These are phyloP conservation scores for Lasioglossum lativentre DNA, from an alignment of 2,888 invertebrate species.

Conservation along the genomic window DNA sequence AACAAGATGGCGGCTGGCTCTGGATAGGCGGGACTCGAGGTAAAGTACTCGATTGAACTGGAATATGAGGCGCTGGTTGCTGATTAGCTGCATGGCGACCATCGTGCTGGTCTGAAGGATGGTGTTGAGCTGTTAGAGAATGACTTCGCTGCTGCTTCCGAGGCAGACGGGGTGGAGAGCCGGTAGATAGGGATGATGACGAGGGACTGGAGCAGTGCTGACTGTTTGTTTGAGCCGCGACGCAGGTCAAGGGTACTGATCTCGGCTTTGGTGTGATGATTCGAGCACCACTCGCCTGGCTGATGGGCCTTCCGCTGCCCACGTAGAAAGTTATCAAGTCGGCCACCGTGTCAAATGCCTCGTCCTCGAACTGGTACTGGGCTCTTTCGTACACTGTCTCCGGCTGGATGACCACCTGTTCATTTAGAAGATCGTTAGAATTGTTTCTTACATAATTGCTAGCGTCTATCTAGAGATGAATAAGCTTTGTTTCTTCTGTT, in stretches of 20 bases:
- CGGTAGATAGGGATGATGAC: slow-evolving; percentile 86
- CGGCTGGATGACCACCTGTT: slow-evolving; percentile 92
- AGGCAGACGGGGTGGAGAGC: slow-evolving; percentile 83
- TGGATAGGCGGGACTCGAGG: slow-evolving; percentile 81
- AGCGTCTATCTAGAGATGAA: no score
- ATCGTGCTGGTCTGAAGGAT: slow-evolving; percentile 61
- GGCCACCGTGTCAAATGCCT: slow-evolving; percentile 96
- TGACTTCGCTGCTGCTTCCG: slow-evolving; percentile 91
- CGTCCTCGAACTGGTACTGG: slow-evolving; percentile 97
- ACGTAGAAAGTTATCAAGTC: slow-evolving; percentile 97
- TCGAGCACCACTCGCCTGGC: slow-evolving; percentile 94
- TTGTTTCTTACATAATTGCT: not conserved
- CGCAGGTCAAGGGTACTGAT: slow-evolving; percentile 88
- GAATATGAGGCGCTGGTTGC: slow-evolving; percentile 61
- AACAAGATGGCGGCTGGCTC: slow-evolving; percentile 80
- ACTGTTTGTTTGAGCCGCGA: slow-evolving; percentile 69
- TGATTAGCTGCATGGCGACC: slow-evolving; percentile 48
- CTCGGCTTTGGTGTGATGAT: slow-evolving; percentile 95
- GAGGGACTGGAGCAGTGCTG: slow-evolving; percentile 85
- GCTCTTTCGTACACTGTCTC: slow-evolving; percentile 96
- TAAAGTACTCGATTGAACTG: slow-evolving; percentile 79
- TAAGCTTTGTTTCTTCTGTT: no score
- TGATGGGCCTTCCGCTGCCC: slow-evolving; percentile 95
- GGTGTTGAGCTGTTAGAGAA: slow-evolving; percentile 88
- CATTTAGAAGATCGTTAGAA: not conserved